phyloP scores from a whole-genome alignment of 2,797 vertebrate genomes.

The Sphaeramia orbicularis region DNA sequence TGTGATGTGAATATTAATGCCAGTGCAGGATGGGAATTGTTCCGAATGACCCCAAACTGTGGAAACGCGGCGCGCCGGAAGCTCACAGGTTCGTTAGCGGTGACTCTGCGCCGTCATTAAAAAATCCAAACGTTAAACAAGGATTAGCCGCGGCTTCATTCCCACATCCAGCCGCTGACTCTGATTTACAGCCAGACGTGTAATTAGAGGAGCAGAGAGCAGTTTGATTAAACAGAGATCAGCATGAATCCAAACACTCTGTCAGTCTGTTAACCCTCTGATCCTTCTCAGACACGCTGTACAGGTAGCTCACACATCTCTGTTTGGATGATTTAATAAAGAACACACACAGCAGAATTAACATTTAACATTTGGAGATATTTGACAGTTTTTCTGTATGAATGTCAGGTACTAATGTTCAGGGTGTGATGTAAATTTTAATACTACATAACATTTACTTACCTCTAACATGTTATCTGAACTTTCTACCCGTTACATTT shows the following conservation, averaged over 20 bases:
- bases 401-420: no score
- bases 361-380: no score
- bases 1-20: slow-evolving; percentile 13
- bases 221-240: neutral
- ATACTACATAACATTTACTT: no score
- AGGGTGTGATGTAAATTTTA: no score
- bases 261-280: no score
- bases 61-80: slow-evolving; percentile 1
- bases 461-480: no score
- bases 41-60: slow-evolving; percentile 15
- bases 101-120: slow-evolving; percentile 31
- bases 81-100: slow-evolving; percentile 21
- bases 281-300: no score
- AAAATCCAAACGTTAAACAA: slow-evolving; percentile 36
- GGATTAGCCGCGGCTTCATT: slow-evolving; percentile 41
- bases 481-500: no score
- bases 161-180: slow-evolving; percentile 27
- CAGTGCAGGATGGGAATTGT: neutral
- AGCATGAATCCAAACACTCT: neutral
- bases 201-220: neutral
- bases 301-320: no score
- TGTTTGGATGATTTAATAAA: no score
- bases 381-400: no score
- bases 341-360: no score
- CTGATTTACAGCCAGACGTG: neutral